phyloP scores from a whole-genome alignment of 2,113 vertebrate genomes.

The Cyprinodon brontotheroides region DNA sequence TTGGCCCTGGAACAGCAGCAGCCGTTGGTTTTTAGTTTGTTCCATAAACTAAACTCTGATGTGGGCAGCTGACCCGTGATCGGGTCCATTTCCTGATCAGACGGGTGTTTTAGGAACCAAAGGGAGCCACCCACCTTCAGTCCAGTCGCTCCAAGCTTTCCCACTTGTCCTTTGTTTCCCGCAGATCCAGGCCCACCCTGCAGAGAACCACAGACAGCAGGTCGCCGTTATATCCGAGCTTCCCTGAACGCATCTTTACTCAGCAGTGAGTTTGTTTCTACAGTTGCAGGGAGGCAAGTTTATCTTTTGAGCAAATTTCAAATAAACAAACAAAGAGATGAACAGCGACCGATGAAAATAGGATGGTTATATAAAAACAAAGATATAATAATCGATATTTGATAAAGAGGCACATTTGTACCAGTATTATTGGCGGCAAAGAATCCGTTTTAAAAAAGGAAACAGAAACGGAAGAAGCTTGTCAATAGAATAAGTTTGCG shows the following conservation, averaged over 20 bases:
- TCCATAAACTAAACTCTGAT: not conserved
- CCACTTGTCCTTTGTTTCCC: slow-evolving; percentile 68
- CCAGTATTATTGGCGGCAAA: no score
- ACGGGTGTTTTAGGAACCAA: not conserved
- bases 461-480: no score
- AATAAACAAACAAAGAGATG: no score
- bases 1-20: slow-evolving; percentile 80
- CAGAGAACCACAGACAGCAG: slow-evolving; percentile 25
- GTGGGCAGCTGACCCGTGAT: not conserved
- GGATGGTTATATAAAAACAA: no score
- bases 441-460: no score
- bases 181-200: slow-evolving; percentile 65
- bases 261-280: no score
- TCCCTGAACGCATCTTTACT: slow-evolving; percentile 4
- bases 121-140: slow-evolving; percentile 77
- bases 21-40: not conserved
- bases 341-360: no score
- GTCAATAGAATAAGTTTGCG: no score
- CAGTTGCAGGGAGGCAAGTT: no score
- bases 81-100: not conserved
- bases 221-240: not conserved
- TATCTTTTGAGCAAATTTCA: no score
- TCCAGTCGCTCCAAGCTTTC: slow-evolving; percentile 79
- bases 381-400: no score
- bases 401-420: no score